Percentiles rank a stretch among this genome's conserved stretches.
Conservation (phyloP, 2,113 vertebrate genomes). For the Synchiropus splendidus region DNA sequence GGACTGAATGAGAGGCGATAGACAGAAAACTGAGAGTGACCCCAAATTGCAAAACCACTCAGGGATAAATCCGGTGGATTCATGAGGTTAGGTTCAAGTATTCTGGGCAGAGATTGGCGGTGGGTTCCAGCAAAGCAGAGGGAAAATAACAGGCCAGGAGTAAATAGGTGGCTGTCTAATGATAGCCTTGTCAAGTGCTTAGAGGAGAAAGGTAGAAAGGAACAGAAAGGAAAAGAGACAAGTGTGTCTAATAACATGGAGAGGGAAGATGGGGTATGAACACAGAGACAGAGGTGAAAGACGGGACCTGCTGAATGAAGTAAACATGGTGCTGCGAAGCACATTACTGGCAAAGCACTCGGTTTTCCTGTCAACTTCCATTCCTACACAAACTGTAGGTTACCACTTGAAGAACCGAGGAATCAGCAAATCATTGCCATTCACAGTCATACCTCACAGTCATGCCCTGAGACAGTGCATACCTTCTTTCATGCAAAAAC, state of each 20-base stretch:
- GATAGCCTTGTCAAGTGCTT: constrained; percentile 50
- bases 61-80: constrained; percentile 41
- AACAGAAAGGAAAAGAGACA: constrained; percentile 4
- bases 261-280: constrained; percentile 5
- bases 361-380: too few species aligned
- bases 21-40: constrained; percentile 11
- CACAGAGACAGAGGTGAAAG: constrained; percentile 1
- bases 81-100: constrained; percentile 35
- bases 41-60: constrained; percentile 40
- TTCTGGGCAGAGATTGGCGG: constrained; percentile 45
- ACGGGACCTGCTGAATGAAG: neutral
- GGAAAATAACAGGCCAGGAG: constrained; percentile 55
- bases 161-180: constrained; percentile 56
- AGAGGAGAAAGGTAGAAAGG: constrained; percentile 20
- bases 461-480: too few species aligned
- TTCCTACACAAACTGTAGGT: too few species aligned
- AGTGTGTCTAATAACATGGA: constrained; percentile 1
- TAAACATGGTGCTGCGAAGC: too few species aligned
- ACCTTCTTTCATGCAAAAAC: too few species aligned
- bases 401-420: too few species aligned
- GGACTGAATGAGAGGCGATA: constrained; percentile 8
- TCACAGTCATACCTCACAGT: too few species aligned
- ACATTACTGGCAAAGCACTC: too few species aligned
- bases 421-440: too few species aligned
- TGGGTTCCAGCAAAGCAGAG: constrained; percentile 47